Base-by-base conservation (phyloP, 64 coral and sea anemone species). In the Astreopora myriophthalma region DNA sequence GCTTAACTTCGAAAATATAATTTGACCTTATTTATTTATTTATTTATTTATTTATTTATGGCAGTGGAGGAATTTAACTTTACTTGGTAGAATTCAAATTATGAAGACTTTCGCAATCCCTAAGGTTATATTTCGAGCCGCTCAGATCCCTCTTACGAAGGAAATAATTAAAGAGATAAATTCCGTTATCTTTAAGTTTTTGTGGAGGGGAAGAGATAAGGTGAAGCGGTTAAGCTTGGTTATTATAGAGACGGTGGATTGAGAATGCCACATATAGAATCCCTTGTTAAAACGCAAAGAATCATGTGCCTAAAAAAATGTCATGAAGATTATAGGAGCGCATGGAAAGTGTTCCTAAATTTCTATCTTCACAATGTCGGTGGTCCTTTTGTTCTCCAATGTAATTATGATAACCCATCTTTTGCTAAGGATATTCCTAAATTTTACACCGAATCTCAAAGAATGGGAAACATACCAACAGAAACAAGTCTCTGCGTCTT, bases 31-130 rank as follows among this genome's bases (percentile, higher is more conserved):
- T n/a, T n/a, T n/a, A n/a, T n/a, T n/a, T n/a, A n/a, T n/a, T n/a
- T n/a, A n/a, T n/a, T n/a, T n/a, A n/a, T n/a, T n/a, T n/a, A n/a
- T n/a, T n/a, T n/a, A n/a, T n/a, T n/a, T 46, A 63, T 84, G 79
- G 51, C 33, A 63, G 64, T 64, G 79, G 79, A 84, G 52, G 28
- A 62, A 84, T 20, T 35, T 84, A 6, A 85, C 81, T 65, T 23
- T 85, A 26, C 22, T 85, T 64, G 34, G 31, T 36, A 68, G 67
- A 42, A 66, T 83, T 20, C 79, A 64, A 83, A 83, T 83, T 51
- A 11, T 9, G 5, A 16, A 58, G 13, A 58, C 52, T 19, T 58
- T 58, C 19, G 52, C 52, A 12, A 2, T n/a, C n/a, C n/a, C n/a
- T n/a, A n/a, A n/a, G n/a, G n/a, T n/a, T n/a, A n/a, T n/a, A n/a